Evolutionary conservation across 2,888 invertebrate species (phyloP).

Genomic region (Patella ulyssiponensis): DNA sequence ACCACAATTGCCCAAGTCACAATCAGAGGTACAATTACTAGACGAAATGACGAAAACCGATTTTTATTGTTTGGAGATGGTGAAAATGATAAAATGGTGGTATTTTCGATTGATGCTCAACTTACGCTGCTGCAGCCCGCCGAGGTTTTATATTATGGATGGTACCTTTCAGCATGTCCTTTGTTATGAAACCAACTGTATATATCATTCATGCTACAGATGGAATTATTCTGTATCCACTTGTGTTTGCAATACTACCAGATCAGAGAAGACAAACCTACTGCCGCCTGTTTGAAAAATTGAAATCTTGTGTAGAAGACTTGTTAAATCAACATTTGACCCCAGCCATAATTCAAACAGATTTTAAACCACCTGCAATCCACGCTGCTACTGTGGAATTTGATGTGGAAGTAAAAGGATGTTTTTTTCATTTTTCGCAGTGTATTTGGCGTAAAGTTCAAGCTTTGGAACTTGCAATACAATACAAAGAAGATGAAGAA

Average conservation of each 20-base stretch:
- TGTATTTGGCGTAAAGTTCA: not conserved
- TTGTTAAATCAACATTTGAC: not conserved
- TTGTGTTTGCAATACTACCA: slow-evolving; percentile 10
- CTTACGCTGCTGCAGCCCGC: not conserved
- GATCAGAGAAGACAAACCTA: not conserved
- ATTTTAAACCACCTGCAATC: not conserved
- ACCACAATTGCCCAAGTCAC: no score
- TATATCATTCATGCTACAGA: no score
- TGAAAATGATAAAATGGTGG: no score
- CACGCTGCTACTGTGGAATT: not conserved
- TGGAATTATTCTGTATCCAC: not conserved
- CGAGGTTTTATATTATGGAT: not conserved
- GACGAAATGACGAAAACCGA: no score
- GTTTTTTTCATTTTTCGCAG: not conserved
- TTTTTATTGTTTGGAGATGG: no score
- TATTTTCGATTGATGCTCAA: no score
- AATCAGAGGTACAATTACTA: no score
- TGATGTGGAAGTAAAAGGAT: not conserved
- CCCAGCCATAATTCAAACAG: not conserved
- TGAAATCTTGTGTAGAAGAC: slow-evolving; percentile 2
- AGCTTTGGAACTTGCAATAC: no score
- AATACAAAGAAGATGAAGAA: no score
- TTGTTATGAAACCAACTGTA: no score
- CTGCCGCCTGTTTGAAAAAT: not conserved
- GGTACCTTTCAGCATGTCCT: no score